Conservation (phyloP, 1,140 invertebrate species). For the Calliphora vicina region DNA sequence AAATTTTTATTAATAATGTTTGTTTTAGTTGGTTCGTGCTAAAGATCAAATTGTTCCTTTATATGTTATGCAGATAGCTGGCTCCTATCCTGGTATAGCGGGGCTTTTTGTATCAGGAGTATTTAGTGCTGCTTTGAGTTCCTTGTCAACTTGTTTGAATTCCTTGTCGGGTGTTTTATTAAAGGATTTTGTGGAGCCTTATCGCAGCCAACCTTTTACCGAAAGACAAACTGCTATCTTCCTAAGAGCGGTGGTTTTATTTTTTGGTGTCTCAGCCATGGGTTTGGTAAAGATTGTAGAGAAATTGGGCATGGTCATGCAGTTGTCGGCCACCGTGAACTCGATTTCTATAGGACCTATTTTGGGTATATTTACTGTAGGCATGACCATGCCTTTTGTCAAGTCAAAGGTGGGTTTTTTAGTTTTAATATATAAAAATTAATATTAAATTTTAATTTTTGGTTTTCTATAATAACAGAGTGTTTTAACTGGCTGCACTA, state of each 20-base stretch:
- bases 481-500: slow-evolving; percentile 45
- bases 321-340: slow-evolving; percentile 78
- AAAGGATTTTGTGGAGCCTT: slow-evolving; percentile 80
- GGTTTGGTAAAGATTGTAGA: slow-evolving; percentile 74
- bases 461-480: too few relatives aligned
- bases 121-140: slow-evolving; percentile 77
- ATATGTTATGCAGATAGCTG: slow-evolving; percentile 73
- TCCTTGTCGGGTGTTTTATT: slow-evolving; percentile 79
- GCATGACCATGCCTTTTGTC: slow-evolving; percentile 82
- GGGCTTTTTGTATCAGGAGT: slow-evolving; percentile 81
- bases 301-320: slow-evolving; percentile 75
- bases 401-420: slow-evolving; percentile 68
- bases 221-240: slow-evolving; percentile 71
- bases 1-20: slow-evolving; percentile 17
- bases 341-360: slow-evolving; percentile 83
- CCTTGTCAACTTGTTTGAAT: slow-evolving; percentile 81
- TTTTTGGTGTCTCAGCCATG: slow-evolving; percentile 72
- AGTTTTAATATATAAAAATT: slow-evolving; percentile 53
- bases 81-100: slow-evolving; percentile 72
- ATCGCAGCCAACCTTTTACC: slow-evolving; percentile 68
- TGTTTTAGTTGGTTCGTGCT: slow-evolving; percentile 61
- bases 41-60: slow-evolving; percentile 76
- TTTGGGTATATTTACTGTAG: slow-evolving; percentile 84
- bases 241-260: slow-evolving; percentile 71
- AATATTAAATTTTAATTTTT: neutral